Evolutionary conservation across 2,113 vertebrate genomes (phyloP).

Genomic region (Chloroceryle aenea): DNA sequence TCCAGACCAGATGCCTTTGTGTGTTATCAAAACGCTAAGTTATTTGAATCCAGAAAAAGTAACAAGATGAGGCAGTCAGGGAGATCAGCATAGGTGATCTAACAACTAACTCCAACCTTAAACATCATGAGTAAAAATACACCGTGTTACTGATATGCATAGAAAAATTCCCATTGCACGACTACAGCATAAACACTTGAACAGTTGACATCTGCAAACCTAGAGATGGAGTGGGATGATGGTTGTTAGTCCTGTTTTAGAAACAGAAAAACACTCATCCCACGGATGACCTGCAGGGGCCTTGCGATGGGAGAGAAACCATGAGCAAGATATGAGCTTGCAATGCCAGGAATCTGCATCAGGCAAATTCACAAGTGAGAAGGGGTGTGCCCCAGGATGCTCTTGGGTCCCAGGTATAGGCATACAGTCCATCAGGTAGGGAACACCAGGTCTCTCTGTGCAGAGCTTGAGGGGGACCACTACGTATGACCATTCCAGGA

Average conservation of each 20-base stretch:
- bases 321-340: neutral
- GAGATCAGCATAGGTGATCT: slow-evolving; percentile 1
- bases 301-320: neutral
- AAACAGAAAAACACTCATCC: slow-evolving; percentile 22
- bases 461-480: rapidly evolving
- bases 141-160: neutral
- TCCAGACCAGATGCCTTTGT: neutral
- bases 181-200: neutral
- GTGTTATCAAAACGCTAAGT: neutral
- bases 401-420: neutral
- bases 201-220: neutral
- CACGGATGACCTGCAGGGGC: rapidly evolving
- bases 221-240: neutral
- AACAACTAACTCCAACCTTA: neutral
- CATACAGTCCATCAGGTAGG: rapidly evolving
- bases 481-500: neutral
- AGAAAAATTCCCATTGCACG: slow-evolving; percentile 22
- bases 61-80: neutral
- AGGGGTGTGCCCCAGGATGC: neutral
- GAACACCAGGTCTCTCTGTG: neutral
- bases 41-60: neutral
- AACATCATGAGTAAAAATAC: neutral
- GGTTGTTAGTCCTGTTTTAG: neutral
- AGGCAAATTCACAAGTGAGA: neutral
- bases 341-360: neutral